These are phyloP conservation scores for Entomyzon cyanotis DNA, from an alignment of 2,113 vertebrate genomes.

Conservation along the genomic window DNA sequence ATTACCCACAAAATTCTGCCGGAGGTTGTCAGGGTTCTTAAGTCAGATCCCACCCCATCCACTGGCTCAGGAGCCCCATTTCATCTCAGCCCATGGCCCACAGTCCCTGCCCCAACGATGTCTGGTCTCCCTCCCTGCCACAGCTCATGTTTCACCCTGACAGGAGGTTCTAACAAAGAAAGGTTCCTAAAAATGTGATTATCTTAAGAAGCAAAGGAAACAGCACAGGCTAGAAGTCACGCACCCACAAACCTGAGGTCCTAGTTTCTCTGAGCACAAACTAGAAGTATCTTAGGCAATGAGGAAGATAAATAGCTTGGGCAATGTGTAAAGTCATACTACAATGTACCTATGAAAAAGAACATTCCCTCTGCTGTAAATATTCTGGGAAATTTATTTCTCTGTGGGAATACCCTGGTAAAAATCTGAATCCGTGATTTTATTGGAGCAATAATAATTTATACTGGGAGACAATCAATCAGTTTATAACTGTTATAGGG, in stretches of 20 bases:
- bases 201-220: not conserved
- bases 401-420: not conserved
- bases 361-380: not conserved
- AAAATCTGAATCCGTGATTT: not conserved
- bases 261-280: not conserved
- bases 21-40: not conserved
- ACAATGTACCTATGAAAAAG: not conserved
- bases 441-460: not conserved
- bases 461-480: not conserved
- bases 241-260: not conserved
- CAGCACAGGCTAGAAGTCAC: not conserved
- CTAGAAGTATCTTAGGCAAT: not conserved
- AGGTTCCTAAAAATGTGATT: not conserved
- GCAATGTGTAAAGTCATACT: not conserved
- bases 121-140: not conserved
- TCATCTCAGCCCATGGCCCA: not conserved
- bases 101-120: not conserved
- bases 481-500: not conserved
- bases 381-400: not conserved
- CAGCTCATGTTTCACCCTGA: accelerated
- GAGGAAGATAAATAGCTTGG: not conserved
- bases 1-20: not conserved
- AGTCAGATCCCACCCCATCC: not conserved
- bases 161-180: not conserved
- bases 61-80: not conserved